Evolutionary conservation across 1,140 invertebrate genomes (phyloP), one percentile per base, ranked within the genome.

Genomic region (Chelonus insularis): DNA sequence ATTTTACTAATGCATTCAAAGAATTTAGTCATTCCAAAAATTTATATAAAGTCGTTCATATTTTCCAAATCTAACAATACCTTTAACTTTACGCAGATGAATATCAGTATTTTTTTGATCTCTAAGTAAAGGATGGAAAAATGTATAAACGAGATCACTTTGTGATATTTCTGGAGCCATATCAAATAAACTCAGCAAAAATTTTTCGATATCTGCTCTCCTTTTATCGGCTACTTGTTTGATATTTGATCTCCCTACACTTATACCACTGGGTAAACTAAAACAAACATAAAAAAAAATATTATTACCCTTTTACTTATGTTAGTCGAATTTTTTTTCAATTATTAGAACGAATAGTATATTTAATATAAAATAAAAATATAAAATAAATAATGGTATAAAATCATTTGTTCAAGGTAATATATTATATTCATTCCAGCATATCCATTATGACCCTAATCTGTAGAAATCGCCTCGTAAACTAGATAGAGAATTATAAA

Each of bases 131-230:
- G 96, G 95, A 85, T 99, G 97, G 78, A 98, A 98, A 82, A 99
- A 98, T 0, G 96, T 98, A 76, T 98, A 98, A 5, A 98, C 94
- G 29, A 99, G 83, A 81, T 97, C 93, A 29, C 94, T 97, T 84
- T 98, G 94, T 0, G 92, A 89, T 68, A 99, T 95, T 84, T 98
- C 96, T 69, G 94, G 89, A 8, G 94, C 90, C 72, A 95, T 88
- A 70, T 85, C 84, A 81, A 97, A 94, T 36, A 98, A 82, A 0
- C 92, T 91, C 36, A 87, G 84, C 1, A 99, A 83, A 80, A 98
- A 98, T 61, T 86, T 85, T 77, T 93, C 89, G 55, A 99, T 89
- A 72, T 97, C 93, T 9, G 85, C 81, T 69, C 91, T 89, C 45
- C 97, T 86, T 72, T 91, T 91, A 71, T 96, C 93, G 0, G 97